Percentiles rank a stretch among this genome's conserved stretches.
phyloP scores from a whole-genome alignment of 2,888 invertebrate species.

The Metallyticus violacea region DNA sequence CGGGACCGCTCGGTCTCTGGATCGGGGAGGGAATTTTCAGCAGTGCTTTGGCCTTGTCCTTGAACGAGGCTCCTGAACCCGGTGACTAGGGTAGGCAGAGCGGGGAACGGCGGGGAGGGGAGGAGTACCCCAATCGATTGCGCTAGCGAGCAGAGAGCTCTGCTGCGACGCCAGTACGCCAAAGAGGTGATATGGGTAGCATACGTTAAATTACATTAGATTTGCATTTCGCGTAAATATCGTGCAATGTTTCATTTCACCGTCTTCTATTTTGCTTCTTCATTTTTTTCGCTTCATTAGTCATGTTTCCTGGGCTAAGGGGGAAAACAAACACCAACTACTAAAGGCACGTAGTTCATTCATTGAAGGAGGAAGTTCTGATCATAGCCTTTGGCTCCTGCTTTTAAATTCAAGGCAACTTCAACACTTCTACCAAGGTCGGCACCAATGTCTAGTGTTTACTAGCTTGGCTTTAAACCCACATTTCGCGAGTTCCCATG shows the following conservation, averaged over 20 bases:
- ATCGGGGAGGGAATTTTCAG: constrained; percentile 29
- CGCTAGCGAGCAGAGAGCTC: neutral
- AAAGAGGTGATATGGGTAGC: neutral
- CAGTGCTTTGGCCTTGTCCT: constrained; percentile 35
- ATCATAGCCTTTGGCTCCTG: neutral
- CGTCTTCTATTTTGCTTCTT: too few species aligned
- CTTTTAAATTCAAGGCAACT: neutral
- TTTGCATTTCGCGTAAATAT: neutral
- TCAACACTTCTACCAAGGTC: neutral
- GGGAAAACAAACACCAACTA: neutral
- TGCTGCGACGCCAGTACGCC: neutral
- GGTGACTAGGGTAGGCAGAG: constrained; percentile 29
- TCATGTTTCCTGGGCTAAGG: neutral
- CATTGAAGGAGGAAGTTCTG: neutral
- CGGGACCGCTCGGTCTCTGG: constrained; percentile 20
- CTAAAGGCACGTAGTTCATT: neutral
- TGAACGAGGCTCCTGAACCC: constrained; percentile 51
- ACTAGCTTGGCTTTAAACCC: too few species aligned
- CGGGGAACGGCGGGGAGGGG: constrained; percentile 11
- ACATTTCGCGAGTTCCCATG: too few species aligned
- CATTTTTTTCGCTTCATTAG: neutral
- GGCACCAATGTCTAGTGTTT: neutral
- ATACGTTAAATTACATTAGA: neutral
- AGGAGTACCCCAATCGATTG: constrained; percentile 1
- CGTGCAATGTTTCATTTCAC: neutral